Base-by-base conservation (phyloP, 2,888 invertebrate species). In the Scotopteryx bipunctaria region DNA sequence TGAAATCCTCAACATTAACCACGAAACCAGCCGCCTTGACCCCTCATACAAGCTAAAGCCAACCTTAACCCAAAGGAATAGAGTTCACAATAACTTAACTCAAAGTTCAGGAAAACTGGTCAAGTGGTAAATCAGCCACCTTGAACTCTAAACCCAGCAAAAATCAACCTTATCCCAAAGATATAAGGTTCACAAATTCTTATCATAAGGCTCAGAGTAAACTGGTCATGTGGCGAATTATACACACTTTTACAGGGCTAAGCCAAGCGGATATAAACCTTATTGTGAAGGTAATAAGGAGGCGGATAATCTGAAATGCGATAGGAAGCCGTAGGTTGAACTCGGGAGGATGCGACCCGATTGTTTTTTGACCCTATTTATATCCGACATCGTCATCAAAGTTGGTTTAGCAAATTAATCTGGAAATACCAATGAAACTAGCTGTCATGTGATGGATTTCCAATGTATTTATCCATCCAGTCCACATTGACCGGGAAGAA, bases 261-360 rank as follows among this genome's bases (percentile, higher is more conserved):
- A 38, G 40, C 25, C 14, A 35, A 27, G 13, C 19, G 13, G 27
- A 36, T 16, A 5, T 51, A 40, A 31, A 14, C 40, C 14, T 41
- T 51, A 51, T 41, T 11, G 0, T 6, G 3, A 14, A 36, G 14
- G 25, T n/a, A 15, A 46, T 46, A 42, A 42, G 40, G 40, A 15
- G n/a, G 13, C 6, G 8, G 13, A 40, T 33, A 14, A 38, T 25
- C 9, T 43, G 67, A 29, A 64, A 71, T 49, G 23, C 50, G 67
- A 71, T 71, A 63, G 19, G 72, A 71, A 71, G 41, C 71, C 72
- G 27, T 61, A 64, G 32, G 35, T 25, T 57, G 42, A 45, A 38
- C 57, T 62, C 54, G 62, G 48, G 57, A 27, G 15, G 43, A 11
- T 25, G 23, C 23, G 33, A 23, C 33, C 5, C 17, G 16, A 19